phyloP scores from a whole-genome alignment of 2,113 vertebrate species.

The Budorcas taxicolor region DNA sequence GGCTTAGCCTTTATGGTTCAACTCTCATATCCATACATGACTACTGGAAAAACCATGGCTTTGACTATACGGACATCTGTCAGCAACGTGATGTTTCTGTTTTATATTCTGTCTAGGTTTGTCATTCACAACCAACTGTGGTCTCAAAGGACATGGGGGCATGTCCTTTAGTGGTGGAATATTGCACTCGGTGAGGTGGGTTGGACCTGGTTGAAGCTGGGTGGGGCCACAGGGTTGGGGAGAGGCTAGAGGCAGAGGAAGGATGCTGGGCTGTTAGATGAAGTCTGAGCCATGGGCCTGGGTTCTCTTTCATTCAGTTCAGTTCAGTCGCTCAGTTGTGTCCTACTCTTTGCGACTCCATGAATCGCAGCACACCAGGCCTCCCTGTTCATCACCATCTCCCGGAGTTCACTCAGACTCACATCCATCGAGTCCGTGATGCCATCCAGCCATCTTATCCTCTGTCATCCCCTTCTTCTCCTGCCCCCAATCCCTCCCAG shows the following conservation, averaged over 20 bases:
- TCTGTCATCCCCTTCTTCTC: too few relatives aligned
- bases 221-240: too few relatives aligned
- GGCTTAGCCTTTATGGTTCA: background rate
- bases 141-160: background rate
- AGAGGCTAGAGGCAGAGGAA: background rate
- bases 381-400: too few relatives aligned
- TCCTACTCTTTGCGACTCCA: too few relatives aligned
- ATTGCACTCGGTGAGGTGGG: background rate
- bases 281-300: background rate
- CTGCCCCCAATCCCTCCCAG: too few relatives aligned
- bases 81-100: background rate
- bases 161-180: background rate
- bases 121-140: background rate
- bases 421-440: too few relatives aligned
- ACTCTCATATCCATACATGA: background rate
- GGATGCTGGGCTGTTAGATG: background rate
- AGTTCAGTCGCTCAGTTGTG: too few relatives aligned
- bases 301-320: background rate
- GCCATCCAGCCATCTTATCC: too few relatives aligned
- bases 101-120: background rate
- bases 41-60: background rate
- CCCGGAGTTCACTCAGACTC: too few relatives aligned
- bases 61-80: background rate
- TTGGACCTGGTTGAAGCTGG: background rate
- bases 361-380: too few relatives aligned